Conservation (phyloP, 2,888 invertebrate species). For the Thymelicus acteon region DNA sequence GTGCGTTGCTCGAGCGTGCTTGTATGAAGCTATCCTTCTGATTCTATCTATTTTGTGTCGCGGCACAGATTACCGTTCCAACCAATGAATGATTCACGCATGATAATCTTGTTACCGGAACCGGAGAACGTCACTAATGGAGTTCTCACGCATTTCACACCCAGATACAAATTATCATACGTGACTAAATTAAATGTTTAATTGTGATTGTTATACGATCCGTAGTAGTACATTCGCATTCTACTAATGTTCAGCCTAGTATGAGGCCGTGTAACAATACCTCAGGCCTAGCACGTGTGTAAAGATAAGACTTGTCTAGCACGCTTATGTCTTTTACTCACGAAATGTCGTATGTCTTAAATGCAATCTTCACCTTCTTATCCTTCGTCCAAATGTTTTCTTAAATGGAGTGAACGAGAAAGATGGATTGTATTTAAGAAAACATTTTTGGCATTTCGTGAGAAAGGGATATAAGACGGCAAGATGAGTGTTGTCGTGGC, state of each 20-base stretch:
- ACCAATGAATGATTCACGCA: constrained; percentile 8
- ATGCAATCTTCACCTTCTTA: background rate
- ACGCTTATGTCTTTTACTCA: background rate
- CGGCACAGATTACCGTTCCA: background rate
- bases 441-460: too few species aligned
- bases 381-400: background rate
- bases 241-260: constrained; percentile 28
- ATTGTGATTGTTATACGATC: constrained; percentile 14
- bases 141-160: too few species aligned
- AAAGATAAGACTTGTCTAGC: background rate
- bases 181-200: constrained; percentile 7
- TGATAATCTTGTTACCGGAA: constrained; percentile 12
- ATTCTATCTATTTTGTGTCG: too few species aligned
- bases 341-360: too few species aligned
- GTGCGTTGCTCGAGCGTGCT: too few species aligned
- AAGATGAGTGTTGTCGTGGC: background rate
- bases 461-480: background rate
- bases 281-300: constrained; percentile 1
- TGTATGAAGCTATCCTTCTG: too few species aligned
- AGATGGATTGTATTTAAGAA: too few species aligned
- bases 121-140: background rate
- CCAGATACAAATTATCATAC: constrained; percentile 24
- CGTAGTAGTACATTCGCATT: constrained; percentile 26
- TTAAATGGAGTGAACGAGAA: too few species aligned
- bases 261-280: constrained; percentile 34